These are phyloP conservation scores for Cyrtonyx montezumae DNA, from an alignment of 2,113 vertebrate species.

Conservation along the genomic window DNA sequence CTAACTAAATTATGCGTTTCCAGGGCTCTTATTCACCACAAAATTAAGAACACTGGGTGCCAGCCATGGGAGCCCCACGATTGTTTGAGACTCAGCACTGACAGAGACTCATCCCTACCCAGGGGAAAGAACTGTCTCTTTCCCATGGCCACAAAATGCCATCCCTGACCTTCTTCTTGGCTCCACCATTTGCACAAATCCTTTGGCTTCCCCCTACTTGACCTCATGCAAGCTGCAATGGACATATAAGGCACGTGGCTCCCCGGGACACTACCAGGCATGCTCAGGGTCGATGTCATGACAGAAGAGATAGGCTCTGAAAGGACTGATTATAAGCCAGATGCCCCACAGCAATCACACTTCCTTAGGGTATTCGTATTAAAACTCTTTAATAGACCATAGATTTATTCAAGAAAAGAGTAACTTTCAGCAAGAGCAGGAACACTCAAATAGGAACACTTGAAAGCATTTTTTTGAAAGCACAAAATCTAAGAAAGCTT, in stretches of 20 bases:
- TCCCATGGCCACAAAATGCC: constrained; percentile 68
- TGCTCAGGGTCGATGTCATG: background rate
- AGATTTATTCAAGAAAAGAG: background rate
- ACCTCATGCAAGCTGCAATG: constrained; percentile 48
- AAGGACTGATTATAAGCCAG: constrained; percentile 40
- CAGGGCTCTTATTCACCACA: constrained; percentile 40
- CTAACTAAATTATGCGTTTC: constrained; percentile 56
- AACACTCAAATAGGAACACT: background rate
- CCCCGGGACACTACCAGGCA: constrained; percentile 25
- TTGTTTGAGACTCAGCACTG: background rate
- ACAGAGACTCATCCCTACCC: background rate
- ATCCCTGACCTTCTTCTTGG: constrained; percentile 68
- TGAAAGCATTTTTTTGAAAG: background rate
- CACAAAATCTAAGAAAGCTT: background rate
- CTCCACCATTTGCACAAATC: constrained; percentile 64
- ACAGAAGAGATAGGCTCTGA: background rate
- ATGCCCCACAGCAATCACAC: constrained; percentile 42
- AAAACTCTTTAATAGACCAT: constrained; percentile 3
- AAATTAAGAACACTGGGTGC: constrained; percentile 63
- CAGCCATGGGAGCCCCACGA: constrained; percentile 27
- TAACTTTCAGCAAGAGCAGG: background rate
- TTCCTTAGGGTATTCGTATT: constrained; percentile 31
- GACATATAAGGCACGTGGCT: constrained; percentile 63
- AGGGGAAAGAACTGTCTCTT: constrained; percentile 49
- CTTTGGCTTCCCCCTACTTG: constrained; percentile 59